A percentile compares a stretch with the other conserved stretches of the same genome.
Evolutionary conservation across 2,113 vertebrate species (phyloP).

Genomic region (Nestor notabilis): DNA sequence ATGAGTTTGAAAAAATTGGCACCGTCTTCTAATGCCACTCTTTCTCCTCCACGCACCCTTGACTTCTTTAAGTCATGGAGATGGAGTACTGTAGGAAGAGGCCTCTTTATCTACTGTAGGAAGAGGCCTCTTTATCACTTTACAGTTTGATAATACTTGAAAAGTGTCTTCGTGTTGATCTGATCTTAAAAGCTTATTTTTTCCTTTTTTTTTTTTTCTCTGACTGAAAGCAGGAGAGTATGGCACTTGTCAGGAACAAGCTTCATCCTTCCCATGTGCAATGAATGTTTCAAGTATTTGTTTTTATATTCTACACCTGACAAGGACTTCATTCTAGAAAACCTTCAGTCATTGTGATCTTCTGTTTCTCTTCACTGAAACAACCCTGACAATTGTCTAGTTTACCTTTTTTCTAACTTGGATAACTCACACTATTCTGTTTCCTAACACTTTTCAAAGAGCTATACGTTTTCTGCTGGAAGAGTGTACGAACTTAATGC

Average conservation of each 20-base stretch:
- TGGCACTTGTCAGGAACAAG: constrained; percentile 2
- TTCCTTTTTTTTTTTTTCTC: background rate
- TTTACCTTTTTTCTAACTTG: background rate
- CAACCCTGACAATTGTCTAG: background rate
- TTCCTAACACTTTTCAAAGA: background rate
- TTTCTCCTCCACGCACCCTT: background rate
- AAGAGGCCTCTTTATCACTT: background rate
- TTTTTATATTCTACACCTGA: background rate
- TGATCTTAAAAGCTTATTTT: background rate
- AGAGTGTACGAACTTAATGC: background rate
- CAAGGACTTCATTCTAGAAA: background rate
- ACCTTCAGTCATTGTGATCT: background rate
- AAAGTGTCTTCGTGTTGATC: background rate
- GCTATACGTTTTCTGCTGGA: background rate
- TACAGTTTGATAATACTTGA: background rate
- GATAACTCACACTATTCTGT: background rate
- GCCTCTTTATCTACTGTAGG: background rate
- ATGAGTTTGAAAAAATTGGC: background rate
- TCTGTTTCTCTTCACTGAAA: background rate
- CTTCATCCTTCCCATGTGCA: background rate
- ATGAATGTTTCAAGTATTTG: background rate
- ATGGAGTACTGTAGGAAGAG: background rate
- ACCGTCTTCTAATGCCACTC: background rate
- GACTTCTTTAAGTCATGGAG: constrained; percentile 5
- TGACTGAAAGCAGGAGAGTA: background rate